These are phyloP conservation scores for Botia kubotai DNA, from an alignment of 2,797 vertebrate genomes.

Conservation along the genomic window DNA sequence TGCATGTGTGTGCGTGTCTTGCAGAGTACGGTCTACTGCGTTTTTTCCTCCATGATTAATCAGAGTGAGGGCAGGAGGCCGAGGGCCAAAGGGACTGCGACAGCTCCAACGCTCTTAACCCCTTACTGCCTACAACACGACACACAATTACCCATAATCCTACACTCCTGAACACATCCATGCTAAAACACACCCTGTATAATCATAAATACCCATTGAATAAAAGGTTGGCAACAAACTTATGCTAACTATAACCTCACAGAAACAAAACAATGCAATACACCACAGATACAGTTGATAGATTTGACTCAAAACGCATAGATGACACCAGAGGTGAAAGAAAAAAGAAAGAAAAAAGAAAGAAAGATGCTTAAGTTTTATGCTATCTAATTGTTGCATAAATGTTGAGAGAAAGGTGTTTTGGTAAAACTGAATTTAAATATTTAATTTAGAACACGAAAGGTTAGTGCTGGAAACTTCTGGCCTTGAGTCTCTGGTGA, in stretches of 20 bases:
- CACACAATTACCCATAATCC: constrained; percentile 19
- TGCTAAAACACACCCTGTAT: too few species aligned
- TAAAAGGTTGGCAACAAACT: too few species aligned
- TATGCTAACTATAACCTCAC: too few species aligned
- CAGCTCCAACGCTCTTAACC: constrained; percentile 60
- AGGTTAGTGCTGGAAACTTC: neutral
- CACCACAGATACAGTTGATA: too few species aligned
- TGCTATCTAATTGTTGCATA: neutral
- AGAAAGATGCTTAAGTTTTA: neutral
- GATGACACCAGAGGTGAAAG: too few species aligned
- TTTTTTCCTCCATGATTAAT: constrained; percentile 68
- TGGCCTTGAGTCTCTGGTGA: constrained; percentile 16
- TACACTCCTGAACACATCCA: neutral
- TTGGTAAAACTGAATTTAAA: constrained; percentile 28
- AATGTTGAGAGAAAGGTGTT: neutral
- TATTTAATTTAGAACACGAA: neutral
- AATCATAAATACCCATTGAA: too few species aligned
- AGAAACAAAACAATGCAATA: too few species aligned
- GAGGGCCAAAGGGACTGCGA: constrained; percentile 67
- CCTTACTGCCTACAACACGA: constrained; percentile 42
- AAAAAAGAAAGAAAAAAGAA: too few species aligned
- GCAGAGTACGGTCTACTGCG: constrained; percentile 61
- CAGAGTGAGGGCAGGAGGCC: constrained; percentile 66
- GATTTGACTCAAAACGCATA: too few species aligned
- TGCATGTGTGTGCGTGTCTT: constrained; percentile 58